phyloP scores from a whole-genome alignment of 2,797 vertebrate species.

The Ptychobarbus kaznakovi region DNA sequence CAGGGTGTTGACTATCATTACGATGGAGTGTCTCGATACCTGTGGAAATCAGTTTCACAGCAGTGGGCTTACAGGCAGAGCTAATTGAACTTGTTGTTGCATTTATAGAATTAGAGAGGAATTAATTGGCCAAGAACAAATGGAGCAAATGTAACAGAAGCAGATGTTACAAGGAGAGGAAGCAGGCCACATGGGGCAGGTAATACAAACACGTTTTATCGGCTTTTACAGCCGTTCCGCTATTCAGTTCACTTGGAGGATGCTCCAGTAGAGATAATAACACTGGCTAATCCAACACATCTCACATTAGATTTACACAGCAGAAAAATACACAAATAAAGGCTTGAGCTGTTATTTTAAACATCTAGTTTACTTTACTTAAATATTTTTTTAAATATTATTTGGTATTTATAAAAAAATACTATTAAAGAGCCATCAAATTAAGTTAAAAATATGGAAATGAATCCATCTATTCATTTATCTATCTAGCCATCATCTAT shows the following conservation, averaged over 20 bases:
- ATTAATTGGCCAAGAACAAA: conserved; percentile 72
- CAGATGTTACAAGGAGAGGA: conserved; percentile 50
- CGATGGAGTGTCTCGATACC: conserved; percentile 67
- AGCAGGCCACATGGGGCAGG: conserved; percentile 50
- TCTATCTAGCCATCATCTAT: background rate
- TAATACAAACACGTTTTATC: conserved; percentile 69
- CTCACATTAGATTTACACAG: background rate
- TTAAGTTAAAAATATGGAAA: background rate
- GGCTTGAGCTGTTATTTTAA: background rate
- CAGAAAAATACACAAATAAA: conserved; percentile 45
- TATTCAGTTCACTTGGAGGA: conserved; percentile 61
- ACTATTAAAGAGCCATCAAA: background rate
- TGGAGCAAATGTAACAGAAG: conserved; percentile 59
- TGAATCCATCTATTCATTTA: background rate
- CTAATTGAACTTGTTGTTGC: conserved; percentile 75
- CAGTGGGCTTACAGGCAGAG: conserved; percentile 68
- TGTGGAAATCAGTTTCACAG: conserved; percentile 73
- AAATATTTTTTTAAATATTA: background rate
- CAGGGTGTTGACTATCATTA: conserved; percentile 58
- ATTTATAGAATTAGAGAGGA: conserved; percentile 72
- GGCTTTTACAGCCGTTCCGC: conserved; percentile 51
- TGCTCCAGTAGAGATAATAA: conserved; percentile 63
- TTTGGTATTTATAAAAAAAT: background rate
- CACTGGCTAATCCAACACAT: conserved; percentile 59
- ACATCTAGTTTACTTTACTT: background rate